These are phyloP conservation scores for Sarcophaga variegata DNA, from an alignment of 2,888 invertebrate species.

Conservation along the genomic window DNA sequence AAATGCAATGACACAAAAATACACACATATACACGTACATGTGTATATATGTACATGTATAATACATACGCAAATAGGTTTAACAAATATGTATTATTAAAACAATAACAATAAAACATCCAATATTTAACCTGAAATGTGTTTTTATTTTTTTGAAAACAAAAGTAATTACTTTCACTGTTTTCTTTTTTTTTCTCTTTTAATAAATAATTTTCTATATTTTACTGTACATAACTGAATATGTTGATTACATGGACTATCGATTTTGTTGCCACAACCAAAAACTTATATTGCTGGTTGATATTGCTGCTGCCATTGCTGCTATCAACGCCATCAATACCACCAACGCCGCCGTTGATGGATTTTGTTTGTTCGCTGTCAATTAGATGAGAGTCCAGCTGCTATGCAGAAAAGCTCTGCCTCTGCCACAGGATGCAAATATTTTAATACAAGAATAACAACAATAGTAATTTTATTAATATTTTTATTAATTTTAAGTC, in stretches of 20 bases:
- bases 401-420: constrained; percentile 79
- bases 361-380: not conserved
- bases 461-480: constrained; percentile 42
- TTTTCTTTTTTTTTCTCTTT: constrained; percentile 17
- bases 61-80: too few relatives aligned
- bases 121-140: not conserved
- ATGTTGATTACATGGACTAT: not conserved
- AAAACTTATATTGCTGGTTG: not conserved
- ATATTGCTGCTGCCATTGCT: not conserved
- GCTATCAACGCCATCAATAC: not conserved
- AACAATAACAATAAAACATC: constrained; percentile 6
- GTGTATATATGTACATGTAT: not conserved
- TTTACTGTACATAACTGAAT: too few relatives aligned
- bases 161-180: not conserved
- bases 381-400: constrained; percentile 79
- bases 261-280: not conserved
- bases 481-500: constrained; percentile 28
- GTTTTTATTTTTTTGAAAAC: too few relatives aligned
- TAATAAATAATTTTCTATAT: not conserved
- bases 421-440: constrained; percentile 49
- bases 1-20: constrained; percentile 4
- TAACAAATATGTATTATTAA: not conserved
- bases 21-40: not conserved
- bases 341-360: not conserved
- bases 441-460: constrained; percentile 40